A percentile compares a stretch with the other conserved stretches of the same genome.
These are phyloP conservation scores for Margarornis squamiger DNA, from an alignment of 2,797 vertebrate genomes.

Conservation along the genomic window DNA sequence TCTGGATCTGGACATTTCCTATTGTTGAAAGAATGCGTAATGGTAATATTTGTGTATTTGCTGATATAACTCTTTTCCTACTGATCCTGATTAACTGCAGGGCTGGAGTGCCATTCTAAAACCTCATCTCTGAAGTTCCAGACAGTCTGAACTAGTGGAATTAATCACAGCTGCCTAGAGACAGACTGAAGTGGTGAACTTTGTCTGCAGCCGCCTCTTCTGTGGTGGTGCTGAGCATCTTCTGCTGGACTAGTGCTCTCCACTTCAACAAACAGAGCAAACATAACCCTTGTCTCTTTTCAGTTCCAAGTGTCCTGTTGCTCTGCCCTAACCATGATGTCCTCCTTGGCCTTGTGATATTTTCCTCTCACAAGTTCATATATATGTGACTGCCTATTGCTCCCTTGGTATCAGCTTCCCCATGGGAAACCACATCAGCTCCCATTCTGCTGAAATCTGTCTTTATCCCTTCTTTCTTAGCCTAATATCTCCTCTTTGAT, in stretches of 20 bases:
- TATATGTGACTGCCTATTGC: neutral
- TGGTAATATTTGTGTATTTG: neutral
- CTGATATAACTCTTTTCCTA: neutral
- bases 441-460: neutral
- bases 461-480: neutral
- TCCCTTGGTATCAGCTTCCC: neutral
- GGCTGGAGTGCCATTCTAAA: neutral
- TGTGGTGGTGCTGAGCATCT: neutral
- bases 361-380: neutral
- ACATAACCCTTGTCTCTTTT: neutral
- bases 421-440: neutral
- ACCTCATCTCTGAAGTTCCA: neutral
- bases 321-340: neutral
- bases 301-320: neutral
- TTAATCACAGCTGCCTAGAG: neutral
- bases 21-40: neutral
- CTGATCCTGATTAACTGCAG: neutral
- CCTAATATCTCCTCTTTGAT: neutral
- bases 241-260: neutral
- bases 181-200: neutral
- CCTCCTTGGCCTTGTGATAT: neutral
- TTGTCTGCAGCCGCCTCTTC: neutral
- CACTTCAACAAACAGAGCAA: neutral
- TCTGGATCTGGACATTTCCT: neutral
- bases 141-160: constrained; percentile 4